These are phyloP conservation scores for Cladopsammia gracilis DNA, from an alignment of 64 coral and sea anemone genomes.

Conservation along the genomic window DNA sequence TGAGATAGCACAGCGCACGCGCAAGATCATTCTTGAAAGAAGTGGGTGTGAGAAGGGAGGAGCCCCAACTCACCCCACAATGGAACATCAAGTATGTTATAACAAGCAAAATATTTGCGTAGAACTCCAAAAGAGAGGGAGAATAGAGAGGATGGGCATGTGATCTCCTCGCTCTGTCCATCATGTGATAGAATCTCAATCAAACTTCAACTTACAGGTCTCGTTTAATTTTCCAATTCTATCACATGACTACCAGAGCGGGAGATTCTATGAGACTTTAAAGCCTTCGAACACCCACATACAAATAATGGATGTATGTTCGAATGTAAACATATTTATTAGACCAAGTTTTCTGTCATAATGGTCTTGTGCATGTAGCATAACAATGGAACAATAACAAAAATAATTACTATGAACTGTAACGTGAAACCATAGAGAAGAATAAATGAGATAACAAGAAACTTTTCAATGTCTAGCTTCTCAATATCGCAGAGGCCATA, in stretches of 20 bases:
- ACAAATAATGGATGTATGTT: background rate
- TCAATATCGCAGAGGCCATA: slow-evolving; percentile 64
- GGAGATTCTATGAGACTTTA: slow-evolving; percentile 69
- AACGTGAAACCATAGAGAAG: slow-evolving; percentile 12
- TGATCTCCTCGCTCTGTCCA: slow-evolving; percentile 56
- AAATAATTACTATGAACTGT: slow-evolving; percentile 20
- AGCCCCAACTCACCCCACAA: no score
- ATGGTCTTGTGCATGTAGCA: no score
- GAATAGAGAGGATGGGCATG: slow-evolving; percentile 32
- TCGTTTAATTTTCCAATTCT: slow-evolving; percentile 36
- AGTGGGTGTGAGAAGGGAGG: no score
- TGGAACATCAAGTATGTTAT: no score
- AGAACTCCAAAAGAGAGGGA: slow-evolving; percentile 29
- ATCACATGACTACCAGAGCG: slow-evolving; percentile 34
- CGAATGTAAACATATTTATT: background rate
- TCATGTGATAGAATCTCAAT: no score
- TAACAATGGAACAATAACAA: background rate
- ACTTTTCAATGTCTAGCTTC: slow-evolving; percentile 4
- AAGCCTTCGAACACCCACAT: slow-evolving; percentile 62
- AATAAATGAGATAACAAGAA: background rate
- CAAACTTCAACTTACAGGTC: slow-evolving; percentile 1
- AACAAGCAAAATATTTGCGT: background rate
- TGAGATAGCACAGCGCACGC: slow-evolving; percentile 58
- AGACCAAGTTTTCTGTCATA: background rate
- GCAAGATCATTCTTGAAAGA: no score